Base-by-base conservation (phyloP, 2,888 invertebrate species). In the Troilus luridus region DNA sequence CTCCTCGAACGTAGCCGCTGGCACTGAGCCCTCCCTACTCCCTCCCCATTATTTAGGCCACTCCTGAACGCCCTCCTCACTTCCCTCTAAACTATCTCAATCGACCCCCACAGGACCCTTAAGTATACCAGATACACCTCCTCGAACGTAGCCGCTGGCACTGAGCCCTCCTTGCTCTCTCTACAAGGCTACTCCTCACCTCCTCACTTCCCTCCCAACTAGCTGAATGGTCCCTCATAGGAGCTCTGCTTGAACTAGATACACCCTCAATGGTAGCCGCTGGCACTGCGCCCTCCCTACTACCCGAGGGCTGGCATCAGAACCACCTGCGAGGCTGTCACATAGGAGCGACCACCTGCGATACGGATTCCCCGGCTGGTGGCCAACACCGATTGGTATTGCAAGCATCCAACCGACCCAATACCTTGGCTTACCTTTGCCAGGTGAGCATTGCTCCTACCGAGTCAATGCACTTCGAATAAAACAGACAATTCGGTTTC, bases 321-420 rank as follows among this genome's bases (percentile, higher is more conserved):
- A 77, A 77, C 72, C 72, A 77, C 72, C 27, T 77, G 72, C 41
- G 41, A 77, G 27, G 72, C 72, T 77, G 72, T 77, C 72, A 77
- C 11, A 77, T 77, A 7, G 72, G 72, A 41, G 41, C 41, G 41
- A 41, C 72, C 72, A 77, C 72, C 72, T 77, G 72, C 19, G 72
- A 77, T 77, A 17, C 72, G 17, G 41, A 77, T 77, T 77, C 72
- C 72, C 41, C 27, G 72, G 72, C 72, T 5, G 72, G 24, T 77
- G 27, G 72, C 72, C 72, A 77, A 77, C 72, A 77, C 72, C 19
- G 72, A 77, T 77, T 14, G 72, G 17, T 77, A 77, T 77, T 77
- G 41, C 72, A 77, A 77, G 27, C 72, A 77, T 41, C 8, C 72
- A 77, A 41, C 41, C 72, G 27, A 17, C 19, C 72, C 14, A 77